Percentiles rank a stretch among this genome's conserved stretches.
Evolutionary conservation across 2,888 invertebrate genomes (phyloP).

Genomic region (Leptinotarsa tumamoca): DNA sequence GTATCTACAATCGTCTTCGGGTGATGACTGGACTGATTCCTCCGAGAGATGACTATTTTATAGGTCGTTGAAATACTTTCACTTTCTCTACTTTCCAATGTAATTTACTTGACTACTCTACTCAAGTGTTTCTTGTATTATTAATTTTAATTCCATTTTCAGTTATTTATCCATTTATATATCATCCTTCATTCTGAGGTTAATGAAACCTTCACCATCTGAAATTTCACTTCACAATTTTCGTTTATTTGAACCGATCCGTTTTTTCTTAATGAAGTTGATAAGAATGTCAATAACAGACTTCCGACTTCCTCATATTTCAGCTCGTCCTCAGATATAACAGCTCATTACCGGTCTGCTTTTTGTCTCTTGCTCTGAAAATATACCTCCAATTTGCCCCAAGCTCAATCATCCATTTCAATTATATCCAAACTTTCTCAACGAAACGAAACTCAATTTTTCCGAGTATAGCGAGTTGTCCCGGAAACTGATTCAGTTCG

Average conservation of each 20-base stretch:
- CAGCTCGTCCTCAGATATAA: neutral
- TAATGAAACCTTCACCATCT: neutral
- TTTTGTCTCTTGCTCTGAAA: neutral
- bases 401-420: constrained; percentile 5
- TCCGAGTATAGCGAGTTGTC: neutral
- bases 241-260: neutral
- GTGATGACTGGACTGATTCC: too few species aligned
- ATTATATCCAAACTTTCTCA: constrained; percentile 5
- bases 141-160: too few species aligned
- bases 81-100: too few species aligned
- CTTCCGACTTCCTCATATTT: neutral
- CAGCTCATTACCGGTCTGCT: neutral
- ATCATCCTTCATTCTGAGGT: too few species aligned
- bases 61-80: too few species aligned
- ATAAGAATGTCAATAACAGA: neutral
- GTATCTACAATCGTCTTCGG: too few species aligned
- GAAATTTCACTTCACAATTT: neutral
- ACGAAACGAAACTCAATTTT: neutral
- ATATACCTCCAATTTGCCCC: neutral
- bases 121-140: too few species aligned
- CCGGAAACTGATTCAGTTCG: neutral
- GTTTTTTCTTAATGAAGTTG: neutral
- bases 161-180: too few species aligned
- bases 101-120: too few species aligned
- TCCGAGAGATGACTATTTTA: too few species aligned